A percentile compares a stretch with the other conserved stretches of the same genome.
phyloP scores from a whole-genome alignment of 1,140 invertebrate species.

The Calycopis cecrops region DNA sequence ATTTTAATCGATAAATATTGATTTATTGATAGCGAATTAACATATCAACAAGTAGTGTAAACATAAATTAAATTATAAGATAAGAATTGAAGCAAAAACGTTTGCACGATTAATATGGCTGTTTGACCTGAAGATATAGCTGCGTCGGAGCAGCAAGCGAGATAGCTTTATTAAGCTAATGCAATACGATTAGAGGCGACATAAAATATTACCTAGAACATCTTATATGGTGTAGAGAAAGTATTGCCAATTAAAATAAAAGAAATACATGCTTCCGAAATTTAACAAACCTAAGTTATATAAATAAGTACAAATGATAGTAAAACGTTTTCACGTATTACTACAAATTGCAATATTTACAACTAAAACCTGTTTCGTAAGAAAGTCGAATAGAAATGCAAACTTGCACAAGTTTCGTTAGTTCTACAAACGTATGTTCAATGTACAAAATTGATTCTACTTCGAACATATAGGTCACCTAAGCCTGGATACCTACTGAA shows the following conservation, averaged over 20 bases:
- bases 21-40: slow-evolving; percentile 56
- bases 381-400: too few species aligned
- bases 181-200: slow-evolving; percentile 35
- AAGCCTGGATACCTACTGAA: too few species aligned
- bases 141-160: slow-evolving; percentile 33
- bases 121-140: slow-evolving; percentile 46
- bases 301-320: too few species aligned
- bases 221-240: not conserved
- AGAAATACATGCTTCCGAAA: too few species aligned
- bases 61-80: slow-evolving; percentile 69
- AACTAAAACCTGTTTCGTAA: too few species aligned
- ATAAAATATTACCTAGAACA: slow-evolving; percentile 33
- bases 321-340: too few species aligned
- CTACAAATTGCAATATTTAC: too few species aligned
- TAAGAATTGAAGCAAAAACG: slow-evolving; percentile 55
- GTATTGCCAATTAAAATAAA: not conserved
- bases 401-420: too few species aligned
- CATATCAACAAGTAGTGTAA: slow-evolving; percentile 50
- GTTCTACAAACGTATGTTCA: too few species aligned
- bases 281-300: too few species aligned
- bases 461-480: too few species aligned
- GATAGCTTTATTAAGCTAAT: slow-evolving; percentile 38
- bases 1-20: slow-evolving; percentile 49
- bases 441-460: too few species aligned
- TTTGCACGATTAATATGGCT: slow-evolving; percentile 47